These are phyloP conservation scores for Glaucidium brasilianum DNA, from an alignment of 2,113 vertebrate genomes.

Conservation along the genomic window DNA sequence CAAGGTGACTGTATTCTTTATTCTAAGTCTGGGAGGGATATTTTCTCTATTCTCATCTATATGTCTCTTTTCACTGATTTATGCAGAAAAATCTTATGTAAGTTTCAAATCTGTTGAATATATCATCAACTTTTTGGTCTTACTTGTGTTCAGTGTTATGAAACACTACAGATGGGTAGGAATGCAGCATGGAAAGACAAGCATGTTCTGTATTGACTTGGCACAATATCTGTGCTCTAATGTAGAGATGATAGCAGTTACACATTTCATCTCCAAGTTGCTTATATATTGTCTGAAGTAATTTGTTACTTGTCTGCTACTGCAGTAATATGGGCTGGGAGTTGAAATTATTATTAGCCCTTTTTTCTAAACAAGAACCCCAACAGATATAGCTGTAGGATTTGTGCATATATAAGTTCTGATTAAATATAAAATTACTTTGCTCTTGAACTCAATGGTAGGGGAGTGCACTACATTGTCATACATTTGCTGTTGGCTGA, in stretches of 20 bases:
- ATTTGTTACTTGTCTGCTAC: neutral
- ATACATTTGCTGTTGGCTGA: neutral
- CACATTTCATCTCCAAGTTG: neutral
- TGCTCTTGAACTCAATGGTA: neutral
- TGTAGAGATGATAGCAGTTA: neutral
- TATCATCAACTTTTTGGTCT: neutral
- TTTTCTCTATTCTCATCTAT: neutral
- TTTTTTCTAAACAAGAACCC: neutral
- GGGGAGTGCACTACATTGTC: neutral
- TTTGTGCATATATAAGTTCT: neutral
- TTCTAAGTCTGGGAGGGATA: neutral
- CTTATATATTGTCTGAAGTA: neutral
- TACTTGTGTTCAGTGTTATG: neutral
- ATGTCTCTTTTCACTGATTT: neutral
- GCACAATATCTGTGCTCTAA: neutral
- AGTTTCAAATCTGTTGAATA: neutral
- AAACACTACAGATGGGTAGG: neutral
- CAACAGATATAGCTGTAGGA: neutral
- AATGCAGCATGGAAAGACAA: neutral
- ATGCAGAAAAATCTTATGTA: neutral
- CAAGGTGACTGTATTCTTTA: conserved; percentile 64
- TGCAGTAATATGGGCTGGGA: neutral
- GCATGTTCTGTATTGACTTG: neutral
- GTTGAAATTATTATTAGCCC: neutral
- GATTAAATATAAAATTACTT: neutral